Base-by-base conservation (phyloP, 2,888 invertebrate genomes). In the Cremastobaeus sp. region DNA sequence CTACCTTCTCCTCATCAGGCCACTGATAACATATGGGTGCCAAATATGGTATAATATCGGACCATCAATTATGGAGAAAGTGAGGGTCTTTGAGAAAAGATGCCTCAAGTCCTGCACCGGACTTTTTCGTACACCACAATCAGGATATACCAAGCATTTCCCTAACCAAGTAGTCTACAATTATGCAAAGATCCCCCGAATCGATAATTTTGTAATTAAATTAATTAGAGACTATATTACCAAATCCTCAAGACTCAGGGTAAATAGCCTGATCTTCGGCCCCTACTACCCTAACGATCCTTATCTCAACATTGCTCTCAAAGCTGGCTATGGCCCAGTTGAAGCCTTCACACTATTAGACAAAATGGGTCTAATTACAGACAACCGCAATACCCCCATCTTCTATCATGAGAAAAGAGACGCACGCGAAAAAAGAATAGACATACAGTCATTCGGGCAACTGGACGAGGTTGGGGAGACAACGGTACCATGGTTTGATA, bases 171-270 rank as follows among this genome's bases (percentile, higher is more conserved):
- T 3, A 12, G 12, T 50, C 1, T 50, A 54, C 28, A 28, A 25
- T n/a, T 6, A 2, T 4, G 39, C 54, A 5, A 28, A 39, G 3
- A 54, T 54, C 6, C n/a, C 39, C 1, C 15, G 47, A 18, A 47
- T 47, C 0, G 30, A 47, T n/a, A 32, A 30, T 5, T 47, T 47
- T 11, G 32, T 47, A 3, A 28, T 52, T 21, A 35, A 52, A 52
- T n/a, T 52, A n/a, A 37, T n/a, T 0, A 15, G 35, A 21, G n/a
- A 35, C 14, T 25, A 52, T 9, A 52, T 52, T 0, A 35, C 15
- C 4, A 47, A 6, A 8, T 9, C 41, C 4, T 11, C 41, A 0
- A 41, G 8, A 35, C 12, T 14, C 0, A 14, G 1, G 0, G 14
- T 14, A 14, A 14, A 35, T 3, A 35, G 8, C 35, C 8, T 35